phyloP scores from a whole-genome alignment of 2,888 invertebrate genomes.

The Epicampocera succincta region DNA sequence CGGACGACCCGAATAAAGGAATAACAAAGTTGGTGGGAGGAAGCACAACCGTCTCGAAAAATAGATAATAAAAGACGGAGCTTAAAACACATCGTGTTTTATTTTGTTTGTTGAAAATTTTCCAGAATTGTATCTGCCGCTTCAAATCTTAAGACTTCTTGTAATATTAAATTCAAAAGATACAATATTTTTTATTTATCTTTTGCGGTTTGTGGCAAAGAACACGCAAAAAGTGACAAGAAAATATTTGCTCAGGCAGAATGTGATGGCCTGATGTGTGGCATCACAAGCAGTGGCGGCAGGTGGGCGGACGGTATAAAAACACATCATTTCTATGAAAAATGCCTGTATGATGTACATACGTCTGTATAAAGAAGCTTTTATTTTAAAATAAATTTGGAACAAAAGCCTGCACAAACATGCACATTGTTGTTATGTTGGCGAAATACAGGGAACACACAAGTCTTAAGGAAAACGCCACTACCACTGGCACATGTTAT shows the following conservation, averaged over 20 bases:
- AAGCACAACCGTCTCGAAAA: conserved; percentile 4
- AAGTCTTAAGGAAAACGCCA: too few species aligned
- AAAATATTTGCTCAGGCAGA: conserved; percentile 10
- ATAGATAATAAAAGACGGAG: too few species aligned
- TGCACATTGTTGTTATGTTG: too few species aligned
- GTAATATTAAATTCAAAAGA: conserved; percentile 23
- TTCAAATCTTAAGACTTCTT: conserved; percentile 13
- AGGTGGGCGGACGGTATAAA: not conserved
- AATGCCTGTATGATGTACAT: too few species aligned
- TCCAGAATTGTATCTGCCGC: conserved; percentile 11
- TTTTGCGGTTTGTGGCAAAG: conserved; percentile 28
- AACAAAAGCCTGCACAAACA: too few species aligned
- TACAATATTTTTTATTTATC: conserved; percentile 35
- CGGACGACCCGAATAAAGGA: conserved; percentile 60
- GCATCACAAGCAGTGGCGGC: not conserved
- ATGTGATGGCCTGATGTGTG: not conserved
- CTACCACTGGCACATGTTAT: too few species aligned
- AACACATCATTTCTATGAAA: too few species aligned
- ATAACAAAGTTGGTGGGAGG: not conserved
- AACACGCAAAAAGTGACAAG: conserved; percentile 20
- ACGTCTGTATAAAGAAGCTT: too few species aligned
- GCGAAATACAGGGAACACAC: too few species aligned
- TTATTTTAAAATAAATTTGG: too few species aligned
- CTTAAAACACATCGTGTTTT: too few species aligned
- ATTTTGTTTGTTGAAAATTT: not conserved